These are phyloP conservation scores for Pterocles gutturalis DNA, from an alignment of 2,113 vertebrate species.

Conservation along the genomic window DNA sequence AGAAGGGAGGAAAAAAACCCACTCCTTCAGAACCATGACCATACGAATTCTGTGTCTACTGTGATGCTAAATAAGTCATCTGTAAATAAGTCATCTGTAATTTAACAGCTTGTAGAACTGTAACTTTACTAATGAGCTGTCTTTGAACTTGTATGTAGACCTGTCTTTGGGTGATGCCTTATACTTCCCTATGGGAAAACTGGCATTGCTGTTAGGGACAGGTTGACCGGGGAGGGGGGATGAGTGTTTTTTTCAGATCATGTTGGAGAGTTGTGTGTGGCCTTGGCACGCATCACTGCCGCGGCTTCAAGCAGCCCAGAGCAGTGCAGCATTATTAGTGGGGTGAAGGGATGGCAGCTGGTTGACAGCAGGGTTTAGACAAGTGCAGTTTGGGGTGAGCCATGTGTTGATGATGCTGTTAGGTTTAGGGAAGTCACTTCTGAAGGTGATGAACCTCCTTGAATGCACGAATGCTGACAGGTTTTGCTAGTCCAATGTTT, in stretches of 20 bases:
- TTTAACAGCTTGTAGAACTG: background rate
- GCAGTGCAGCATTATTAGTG: rapidly evolving
- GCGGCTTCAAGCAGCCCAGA: background rate
- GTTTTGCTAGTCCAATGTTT: background rate
- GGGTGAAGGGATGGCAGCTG: background rate
- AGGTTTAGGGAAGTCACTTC: background rate
- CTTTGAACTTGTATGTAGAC: background rate
- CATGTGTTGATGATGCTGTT: background rate
- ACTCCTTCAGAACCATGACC: background rate
- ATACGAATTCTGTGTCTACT: background rate
- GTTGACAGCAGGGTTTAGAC: background rate
- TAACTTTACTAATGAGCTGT: background rate
- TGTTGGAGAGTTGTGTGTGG: rapidly evolving
- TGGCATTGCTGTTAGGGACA: background rate
- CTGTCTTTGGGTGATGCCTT: background rate
- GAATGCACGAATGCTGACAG: rapidly evolving
- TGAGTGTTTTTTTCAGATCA: rapidly evolving
- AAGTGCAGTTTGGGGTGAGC: background rate
- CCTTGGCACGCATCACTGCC: background rate
- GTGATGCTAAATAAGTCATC: background rate
- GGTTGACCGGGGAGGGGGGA: background rate
- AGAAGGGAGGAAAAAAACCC: background rate
- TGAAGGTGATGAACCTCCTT: rapidly evolving
- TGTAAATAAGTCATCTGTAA: background rate
- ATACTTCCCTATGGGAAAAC: background rate